Percentiles rank a stretch among this genome's conserved stretches.
These are phyloP conservation scores for Psylliodes chrysocephalus DNA, from an alignment of 2,888 invertebrate genomes.

Conservation along the genomic window DNA sequence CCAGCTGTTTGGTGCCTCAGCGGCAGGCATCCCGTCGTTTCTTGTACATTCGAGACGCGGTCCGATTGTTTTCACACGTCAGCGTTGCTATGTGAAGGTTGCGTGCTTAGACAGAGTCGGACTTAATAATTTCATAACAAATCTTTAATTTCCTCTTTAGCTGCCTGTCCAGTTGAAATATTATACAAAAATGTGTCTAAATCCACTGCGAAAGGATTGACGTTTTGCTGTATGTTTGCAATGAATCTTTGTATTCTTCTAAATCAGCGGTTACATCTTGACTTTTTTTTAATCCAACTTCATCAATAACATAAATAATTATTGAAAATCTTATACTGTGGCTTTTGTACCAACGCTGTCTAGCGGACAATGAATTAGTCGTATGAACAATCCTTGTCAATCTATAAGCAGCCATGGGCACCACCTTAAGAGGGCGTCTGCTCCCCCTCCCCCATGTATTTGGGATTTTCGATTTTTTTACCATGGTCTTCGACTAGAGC, in stretches of 20 bases:
- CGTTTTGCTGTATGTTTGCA: conserved; percentile 17
- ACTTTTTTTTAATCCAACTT: conserved; percentile 34
- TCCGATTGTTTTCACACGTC: no score
- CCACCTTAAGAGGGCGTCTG: no score
- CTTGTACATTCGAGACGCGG: no score
- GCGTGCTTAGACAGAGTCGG: no score
- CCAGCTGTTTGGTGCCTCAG: no score
- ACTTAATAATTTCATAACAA: no score
- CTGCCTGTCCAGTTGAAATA: conserved; percentile 40
- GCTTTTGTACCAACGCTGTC: conserved; percentile 51
- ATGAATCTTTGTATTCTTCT: conserved; percentile 26
- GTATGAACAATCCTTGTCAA: conserved; percentile 38
- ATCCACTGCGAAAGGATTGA: conserved; percentile 34
- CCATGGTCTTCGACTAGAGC: no score
- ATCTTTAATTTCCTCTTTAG: conserved; percentile 7
- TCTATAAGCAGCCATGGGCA: no score
- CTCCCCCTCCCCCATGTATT: no score
- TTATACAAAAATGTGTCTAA: conserved; percentile 35
- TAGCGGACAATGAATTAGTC: conserved; percentile 36
- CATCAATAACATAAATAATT: conserved; percentile 41
- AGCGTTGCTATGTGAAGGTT: no score
- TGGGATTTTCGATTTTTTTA: no score
- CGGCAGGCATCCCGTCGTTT: no score
- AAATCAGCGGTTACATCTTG: conserved; percentile 44
- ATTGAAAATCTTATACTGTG: conserved; percentile 41